Evolutionary conservation across 2,797 vertebrate species (phyloP), one percentile per base, ranked within the genome.

Genomic region (Sparus aurata): DNA sequence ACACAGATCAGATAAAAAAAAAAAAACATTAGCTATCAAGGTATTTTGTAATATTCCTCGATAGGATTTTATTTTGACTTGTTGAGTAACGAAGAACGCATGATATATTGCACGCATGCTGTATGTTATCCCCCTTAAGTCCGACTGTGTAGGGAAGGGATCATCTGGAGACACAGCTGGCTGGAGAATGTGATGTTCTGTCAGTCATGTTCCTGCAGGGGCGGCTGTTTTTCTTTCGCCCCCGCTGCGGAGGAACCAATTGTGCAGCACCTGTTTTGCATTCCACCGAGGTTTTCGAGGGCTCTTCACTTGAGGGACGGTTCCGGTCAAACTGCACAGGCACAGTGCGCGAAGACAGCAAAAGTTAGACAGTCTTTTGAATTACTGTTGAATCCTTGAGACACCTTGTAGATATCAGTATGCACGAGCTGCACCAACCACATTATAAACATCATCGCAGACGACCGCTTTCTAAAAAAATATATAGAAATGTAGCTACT

Each of bases 241-340:
- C 77, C 87, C 74, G 38, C 88, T 75, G 84, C 58, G 77, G 79
- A 87, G 85, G 82, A 91, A 89, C 87, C 92, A 91, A 92, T 92
- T 92, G 92, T 79, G 80, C 83, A 87, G 93, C 93, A 95, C 94
- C 94, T 95, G 95, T 94, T 95, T 94, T 90, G 85, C 89, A 95
- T 95, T 95, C 93, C 91, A 85, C 63, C 49, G n/a, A 80, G 77
- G 85, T 89, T 72, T 76, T 38, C 34, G 71, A 79, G 81, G 70
- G 85, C 77, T 89, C 84, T 80, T 70, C 69, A 53, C 81, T 78
- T 58, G 3, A 68, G 68, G 75, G 82, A 89, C 59, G 23, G 27
- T 68, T 75, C 73, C 67, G 59, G 81, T 83, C 71, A 79, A 82
- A 67, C 71, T 63, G 25, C 59, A 82, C 82, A 80, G 73, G 77